Percentiles rank a stretch among this genome's conserved stretches.
phyloP scores from a whole-genome alignment of 2,888 invertebrate species.

The Aelia acuminata region DNA sequence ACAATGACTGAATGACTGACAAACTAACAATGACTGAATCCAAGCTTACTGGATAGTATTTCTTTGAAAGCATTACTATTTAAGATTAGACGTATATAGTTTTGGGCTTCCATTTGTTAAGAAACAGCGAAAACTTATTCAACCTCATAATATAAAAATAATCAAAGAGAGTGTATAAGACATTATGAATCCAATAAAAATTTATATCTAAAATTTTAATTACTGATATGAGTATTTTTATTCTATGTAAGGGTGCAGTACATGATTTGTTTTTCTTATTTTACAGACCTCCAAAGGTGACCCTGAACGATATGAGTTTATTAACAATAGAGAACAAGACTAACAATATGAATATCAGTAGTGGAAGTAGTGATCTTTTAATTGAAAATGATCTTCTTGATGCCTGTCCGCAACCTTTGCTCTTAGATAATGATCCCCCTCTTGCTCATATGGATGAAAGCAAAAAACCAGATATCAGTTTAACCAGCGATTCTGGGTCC shows the following conservation, averaged over 20 bases:
- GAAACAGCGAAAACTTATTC: too few relatives aligned
- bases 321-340: background rate
- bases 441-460: background rate
- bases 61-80: too few relatives aligned
- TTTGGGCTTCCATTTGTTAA: too few relatives aligned
- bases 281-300: slow-evolving; percentile 54
- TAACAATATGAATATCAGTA: background rate
- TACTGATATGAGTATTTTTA: too few relatives aligned
- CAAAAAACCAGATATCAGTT: background rate
- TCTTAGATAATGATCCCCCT: background rate
- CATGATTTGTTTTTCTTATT: background rate
- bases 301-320: slow-evolving; percentile 53
- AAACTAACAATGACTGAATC: too few relatives aligned
- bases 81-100: too few relatives aligned
- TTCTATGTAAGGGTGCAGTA: too few relatives aligned
- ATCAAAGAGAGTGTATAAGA: too few relatives aligned
- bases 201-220: background rate
- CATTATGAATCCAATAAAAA: too few relatives aligned
- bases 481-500: background rate
- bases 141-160: too few relatives aligned
- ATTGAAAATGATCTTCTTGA: slow-evolving; percentile 54
- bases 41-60: too few relatives aligned
- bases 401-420: background rate
- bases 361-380: slow-evolving; percentile 14
- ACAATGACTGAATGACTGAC: too few relatives aligned